Evolutionary conservation across 2,888 invertebrate species (phyloP), one percentile per base, ranked within the genome.

Genomic region (Noctua janthe): DNA sequence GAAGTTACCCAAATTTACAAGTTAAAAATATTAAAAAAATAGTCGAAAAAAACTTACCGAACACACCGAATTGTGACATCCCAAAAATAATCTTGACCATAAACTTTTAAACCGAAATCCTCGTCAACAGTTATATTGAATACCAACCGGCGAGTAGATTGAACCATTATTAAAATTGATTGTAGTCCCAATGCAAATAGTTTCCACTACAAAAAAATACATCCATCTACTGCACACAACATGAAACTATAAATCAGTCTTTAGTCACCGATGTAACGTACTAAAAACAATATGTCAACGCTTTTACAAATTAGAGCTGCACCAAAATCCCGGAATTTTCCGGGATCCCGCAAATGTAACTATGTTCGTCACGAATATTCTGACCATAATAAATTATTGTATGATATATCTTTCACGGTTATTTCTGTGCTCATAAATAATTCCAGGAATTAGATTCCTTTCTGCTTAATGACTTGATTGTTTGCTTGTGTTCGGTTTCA

Each of bases 261-360:
- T 43, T 77, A 76, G n/a, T 75, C 73, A 73, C 72, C 62, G 70
- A 77, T 85, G 74, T 67, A 78, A 77, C 75, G 77, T 81, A 77
- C 75, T 74, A 76, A 81, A 78, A 81, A 85, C 75, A 86, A 86
- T 86, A 78, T 78, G 86, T 86, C 86, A 88, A 88, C 86, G 88
- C 88, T 71, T 85, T 88, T 76, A 85, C 56, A 85, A 87, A 87
- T 77, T 87, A 81, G 86, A 76, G 78, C 39, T 74, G 86, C 43
- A 49, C 75, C 59, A 49, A 70, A 81, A 73, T 82, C 75, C 67
- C 75, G 59, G 59, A 64, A 13, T 78, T 62, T 72, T 51, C 81
- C 82, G 77, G 77, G 15, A 85, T 88, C 43, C 77, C 39, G 39
- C 51, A 74, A 76, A 85, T 77, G 66, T 23, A 20, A 84, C 74